Evolutionary conservation across 2,113 vertebrate genomes (phyloP).

Genomic region (Falcunculus frontatus): DNA sequence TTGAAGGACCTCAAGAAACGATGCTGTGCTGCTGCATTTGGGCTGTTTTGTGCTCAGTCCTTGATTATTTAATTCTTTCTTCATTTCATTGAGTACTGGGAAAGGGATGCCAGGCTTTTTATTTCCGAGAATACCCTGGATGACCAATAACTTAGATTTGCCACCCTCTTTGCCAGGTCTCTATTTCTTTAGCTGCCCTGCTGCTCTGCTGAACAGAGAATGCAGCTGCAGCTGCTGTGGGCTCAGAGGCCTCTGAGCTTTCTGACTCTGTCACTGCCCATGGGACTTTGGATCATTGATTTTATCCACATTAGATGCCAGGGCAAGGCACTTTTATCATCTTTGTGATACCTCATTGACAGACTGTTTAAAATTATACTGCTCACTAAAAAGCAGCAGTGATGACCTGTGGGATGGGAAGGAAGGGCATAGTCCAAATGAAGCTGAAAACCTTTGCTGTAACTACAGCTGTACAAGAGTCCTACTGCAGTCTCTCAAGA

Average conservation of each 20-base stretch:
- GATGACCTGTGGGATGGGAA: slow-evolving; percentile 12
- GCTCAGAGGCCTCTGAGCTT: not conserved
- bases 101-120: not conserved
- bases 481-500: not conserved
- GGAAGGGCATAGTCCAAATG: not conserved
- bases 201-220: not conserved
- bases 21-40: not conserved
- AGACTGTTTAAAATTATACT: slow-evolving; percentile 38
- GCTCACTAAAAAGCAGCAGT: slow-evolving; percentile 18
- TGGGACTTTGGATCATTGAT: not conserved
- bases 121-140: not conserved
- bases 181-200: not conserved
- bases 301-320: slow-evolving; percentile 19
- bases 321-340: slow-evolving; percentile 7
- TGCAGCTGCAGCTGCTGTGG: not conserved
- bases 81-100: not conserved
- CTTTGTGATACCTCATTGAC: slow-evolving; percentile 5
- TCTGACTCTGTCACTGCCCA: not conserved
- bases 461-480: not conserved
- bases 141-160: not conserved
- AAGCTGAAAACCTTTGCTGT: not conserved
- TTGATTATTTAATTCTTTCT: not conserved
- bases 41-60: not conserved
- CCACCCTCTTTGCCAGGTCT: not conserved
- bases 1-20: not conserved